phyloP scores from a whole-genome alignment of 2,888 invertebrate species.

The Flabesymbios commensalis region DNA sequence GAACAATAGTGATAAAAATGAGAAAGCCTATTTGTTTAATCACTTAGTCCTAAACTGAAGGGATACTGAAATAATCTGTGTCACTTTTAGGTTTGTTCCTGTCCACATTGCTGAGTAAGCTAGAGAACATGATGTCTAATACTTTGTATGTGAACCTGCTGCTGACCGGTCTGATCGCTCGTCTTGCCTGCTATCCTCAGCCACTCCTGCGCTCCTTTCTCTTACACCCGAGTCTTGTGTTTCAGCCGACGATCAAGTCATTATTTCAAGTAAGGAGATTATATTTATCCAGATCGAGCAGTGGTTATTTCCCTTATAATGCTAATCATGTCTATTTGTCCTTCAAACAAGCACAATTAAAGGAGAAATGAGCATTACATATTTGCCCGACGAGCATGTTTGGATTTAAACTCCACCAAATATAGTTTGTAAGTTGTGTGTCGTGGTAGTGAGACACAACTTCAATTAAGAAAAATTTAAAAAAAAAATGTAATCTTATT shows the following conservation, averaged over 20 bases:
- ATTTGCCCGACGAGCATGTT: background rate
- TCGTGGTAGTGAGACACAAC: too few relatives aligned
- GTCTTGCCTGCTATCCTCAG: slow-evolving; percentile 85
- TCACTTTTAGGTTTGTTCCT: slow-evolving; percentile 81
- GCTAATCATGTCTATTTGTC: background rate
- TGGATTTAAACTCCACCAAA: background rate
- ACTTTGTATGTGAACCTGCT: slow-evolving; percentile 84
- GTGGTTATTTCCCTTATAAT: background rate
- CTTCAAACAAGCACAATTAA: too few relatives aligned
- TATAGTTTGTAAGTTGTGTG: too few relatives aligned
- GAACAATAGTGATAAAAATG: too few relatives aligned
- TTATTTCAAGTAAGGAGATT: slow-evolving; percentile 75
- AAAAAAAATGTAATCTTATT: background rate
- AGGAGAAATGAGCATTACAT: too few relatives aligned
- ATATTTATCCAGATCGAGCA: background rate
- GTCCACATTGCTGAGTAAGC: slow-evolving; percentile 77
- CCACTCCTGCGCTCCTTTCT: slow-evolving; percentile 85
- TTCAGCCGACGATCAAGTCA: slow-evolving; percentile 89
- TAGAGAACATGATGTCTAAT: slow-evolving; percentile 82
- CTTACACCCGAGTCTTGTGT: slow-evolving; percentile 80
- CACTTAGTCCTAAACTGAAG: too few relatives aligned
- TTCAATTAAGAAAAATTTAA: too few relatives aligned
- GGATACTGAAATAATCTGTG: too few relatives aligned
- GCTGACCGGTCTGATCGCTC: slow-evolving; percentile 82
- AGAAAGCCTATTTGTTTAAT: too few relatives aligned